A percentile compares a stretch with the other conserved stretches of the same genome.
Evolutionary conservation across 1,140 invertebrate species (phyloP).

Genomic region (Macrosteles quadrilineatus): DNA sequence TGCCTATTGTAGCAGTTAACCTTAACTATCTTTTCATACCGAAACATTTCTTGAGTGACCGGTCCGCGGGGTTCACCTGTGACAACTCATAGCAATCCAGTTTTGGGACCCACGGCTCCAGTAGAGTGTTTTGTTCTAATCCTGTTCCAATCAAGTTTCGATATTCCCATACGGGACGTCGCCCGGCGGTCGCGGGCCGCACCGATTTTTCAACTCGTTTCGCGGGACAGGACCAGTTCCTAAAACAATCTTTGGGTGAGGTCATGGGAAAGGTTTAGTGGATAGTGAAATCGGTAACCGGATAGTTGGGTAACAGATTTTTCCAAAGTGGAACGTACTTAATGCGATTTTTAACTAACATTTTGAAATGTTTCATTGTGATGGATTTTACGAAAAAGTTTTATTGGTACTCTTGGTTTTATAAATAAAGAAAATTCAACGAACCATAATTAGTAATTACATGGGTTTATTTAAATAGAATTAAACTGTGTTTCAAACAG

Average conservation of each 20-base stretch:
- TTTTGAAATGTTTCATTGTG: too few species aligned
- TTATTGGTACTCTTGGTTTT: too few species aligned
- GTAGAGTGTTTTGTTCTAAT: neutral
- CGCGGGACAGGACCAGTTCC: neutral
- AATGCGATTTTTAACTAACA: too few species aligned
- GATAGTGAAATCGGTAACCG: neutral
- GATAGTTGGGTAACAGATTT: too few species aligned
- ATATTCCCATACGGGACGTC: neutral
- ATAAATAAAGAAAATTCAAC: too few species aligned
- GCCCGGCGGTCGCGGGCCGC: neutral
- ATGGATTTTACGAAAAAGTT: too few species aligned
- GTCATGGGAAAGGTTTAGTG: conserved; percentile 3
- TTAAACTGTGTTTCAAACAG: too few species aligned
- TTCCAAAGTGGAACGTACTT: too few species aligned
- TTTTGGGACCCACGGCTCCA: neutral
- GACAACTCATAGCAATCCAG: neutral
- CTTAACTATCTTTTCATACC: too few species aligned
- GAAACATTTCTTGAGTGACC: neutral
- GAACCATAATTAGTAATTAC: too few species aligned
- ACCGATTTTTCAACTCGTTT: conserved; percentile 9
- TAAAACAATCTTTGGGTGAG: neutral
- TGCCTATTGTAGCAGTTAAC: too few species aligned
- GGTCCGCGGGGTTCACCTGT: neutral
- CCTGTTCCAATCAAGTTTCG: conserved; percentile 13
- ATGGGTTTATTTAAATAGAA: too few species aligned